Evolutionary conservation across 1,140 invertebrate genomes (phyloP).

Genomic region (Drosophila punjabiensis): DNA sequence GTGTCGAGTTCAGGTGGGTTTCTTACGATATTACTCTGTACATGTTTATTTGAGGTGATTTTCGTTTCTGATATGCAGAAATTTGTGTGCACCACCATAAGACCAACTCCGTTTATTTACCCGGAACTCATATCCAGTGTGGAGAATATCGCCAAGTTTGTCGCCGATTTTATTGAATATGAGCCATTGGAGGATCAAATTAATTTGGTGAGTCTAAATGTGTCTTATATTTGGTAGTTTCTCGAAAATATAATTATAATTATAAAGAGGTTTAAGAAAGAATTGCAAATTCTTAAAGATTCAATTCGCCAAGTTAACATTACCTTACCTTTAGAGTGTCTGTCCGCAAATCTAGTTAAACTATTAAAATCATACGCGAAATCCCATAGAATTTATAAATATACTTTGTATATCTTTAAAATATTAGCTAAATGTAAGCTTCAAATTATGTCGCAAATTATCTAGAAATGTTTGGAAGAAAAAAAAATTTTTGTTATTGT

Average conservation of each 20-base stretch:
- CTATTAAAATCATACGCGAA: neutral
- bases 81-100: slow-evolving; percentile 88
- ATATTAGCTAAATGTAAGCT: too few species aligned
- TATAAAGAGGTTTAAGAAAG: neutral
- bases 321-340: neutral
- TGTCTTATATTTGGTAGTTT: neutral
- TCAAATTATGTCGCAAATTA: too few species aligned
- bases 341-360: neutral
- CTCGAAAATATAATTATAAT: neutral
- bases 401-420: neutral
- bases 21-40: neutral
- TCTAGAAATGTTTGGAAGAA: too few species aligned
- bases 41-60: neutral
- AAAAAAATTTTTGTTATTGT: too few species aligned
- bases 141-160: slow-evolving; percentile 87
- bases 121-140: slow-evolving; percentile 86
- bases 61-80: slow-evolving; percentile 86
- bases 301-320: neutral
- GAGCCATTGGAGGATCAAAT: slow-evolving; percentile 86
- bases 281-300: neutral
- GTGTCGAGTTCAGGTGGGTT: slow-evolving; percentile 89
- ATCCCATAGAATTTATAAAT: neutral
- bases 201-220: slow-evolving; percentile 85
- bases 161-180: slow-evolving; percentile 87
- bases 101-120: slow-evolving; percentile 87